Evolutionary conservation across 2,797 vertebrate species (phyloP).

Genomic region (Ataeniobius toweri): DNA sequence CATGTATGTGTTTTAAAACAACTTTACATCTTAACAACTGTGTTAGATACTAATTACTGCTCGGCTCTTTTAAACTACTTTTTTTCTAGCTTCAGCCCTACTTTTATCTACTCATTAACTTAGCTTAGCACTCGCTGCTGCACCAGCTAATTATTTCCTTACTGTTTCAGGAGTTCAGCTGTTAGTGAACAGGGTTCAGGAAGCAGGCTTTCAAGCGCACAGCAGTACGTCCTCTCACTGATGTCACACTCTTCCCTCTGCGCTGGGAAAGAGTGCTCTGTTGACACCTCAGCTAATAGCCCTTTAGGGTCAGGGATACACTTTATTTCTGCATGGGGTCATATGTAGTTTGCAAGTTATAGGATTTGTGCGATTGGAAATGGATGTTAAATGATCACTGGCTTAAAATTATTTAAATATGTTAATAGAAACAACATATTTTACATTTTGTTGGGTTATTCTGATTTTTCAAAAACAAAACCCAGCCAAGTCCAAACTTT

Average conservation of each 20-base stretch:
- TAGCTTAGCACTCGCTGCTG: background rate
- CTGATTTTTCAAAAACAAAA: background rate
- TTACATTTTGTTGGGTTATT: background rate
- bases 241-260: background rate
- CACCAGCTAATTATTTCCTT: background rate
- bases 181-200: conserved; percentile 1
- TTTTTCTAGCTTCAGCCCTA: background rate
- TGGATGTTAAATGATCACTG: background rate
- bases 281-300: conserved; percentile 1
- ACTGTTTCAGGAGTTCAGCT: background rate
- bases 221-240: background rate
- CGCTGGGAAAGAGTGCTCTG: background rate
- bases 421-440: background rate
- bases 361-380: background rate
- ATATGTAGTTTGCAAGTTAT: background rate
- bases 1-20: background rate
- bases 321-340: background rate
- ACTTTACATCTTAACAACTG: background rate
- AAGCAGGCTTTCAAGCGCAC: background rate
- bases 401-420: background rate
- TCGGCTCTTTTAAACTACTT: background rate
- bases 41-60: background rate
- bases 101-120: conserved; percentile 4
- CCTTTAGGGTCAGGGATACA: background rate
- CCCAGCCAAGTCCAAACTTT: background rate